Evolutionary conservation across 2,888 invertebrate genomes (phyloP), one percentile per base, ranked within the genome.

Genomic region (Lasioglossum marginatum): DNA sequence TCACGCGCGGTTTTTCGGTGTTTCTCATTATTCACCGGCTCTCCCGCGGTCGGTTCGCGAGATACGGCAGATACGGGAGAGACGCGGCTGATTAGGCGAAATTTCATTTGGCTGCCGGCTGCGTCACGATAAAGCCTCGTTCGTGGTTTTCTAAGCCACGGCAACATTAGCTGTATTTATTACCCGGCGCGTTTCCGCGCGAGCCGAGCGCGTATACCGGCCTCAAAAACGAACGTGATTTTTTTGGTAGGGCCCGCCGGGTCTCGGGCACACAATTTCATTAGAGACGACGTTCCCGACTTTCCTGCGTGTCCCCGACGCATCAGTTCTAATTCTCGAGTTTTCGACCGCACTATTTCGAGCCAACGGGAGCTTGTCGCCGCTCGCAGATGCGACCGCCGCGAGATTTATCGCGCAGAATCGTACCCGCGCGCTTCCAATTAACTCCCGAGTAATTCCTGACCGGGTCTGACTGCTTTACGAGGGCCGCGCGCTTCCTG

Each of bases 31-130:
- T 70, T 70, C 82, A 34, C 40, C 37, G 68, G 31, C 14, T 66
- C 63, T 14, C 37, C 6, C 68, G 34, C 72, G 70, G 88, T 72
- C 72, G 72, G 45, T 45, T 72, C 72, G 88, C 91, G 87, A 88
- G 87, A 88, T 72, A 72, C 68, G 34, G 34, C 68, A 34, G 68
- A 37, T 37, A 68, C 37, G 23, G 40, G 70, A 40, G 16, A 31
- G 12, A n/a, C 70, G 70, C 40, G 82, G 83, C 82, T 89, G 90
- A 92, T 92, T 91, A 90, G 90, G 73, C 48, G 88, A 92, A 92
- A 91, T 92, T 90, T 87, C 90, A 83, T 87, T 57, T 79, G 75
- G 82, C 81, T 57, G 70, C 73, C 37, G 74, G 82, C 43, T 75
- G 87, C 87, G 85, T 89, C 88, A 86, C 83, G 90, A 89, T 89